Evolutionary conservation across 2,888 invertebrate genomes (phyloP), one percentile per base, ranked within the genome.

Genomic region (Thalpophila matura): DNA sequence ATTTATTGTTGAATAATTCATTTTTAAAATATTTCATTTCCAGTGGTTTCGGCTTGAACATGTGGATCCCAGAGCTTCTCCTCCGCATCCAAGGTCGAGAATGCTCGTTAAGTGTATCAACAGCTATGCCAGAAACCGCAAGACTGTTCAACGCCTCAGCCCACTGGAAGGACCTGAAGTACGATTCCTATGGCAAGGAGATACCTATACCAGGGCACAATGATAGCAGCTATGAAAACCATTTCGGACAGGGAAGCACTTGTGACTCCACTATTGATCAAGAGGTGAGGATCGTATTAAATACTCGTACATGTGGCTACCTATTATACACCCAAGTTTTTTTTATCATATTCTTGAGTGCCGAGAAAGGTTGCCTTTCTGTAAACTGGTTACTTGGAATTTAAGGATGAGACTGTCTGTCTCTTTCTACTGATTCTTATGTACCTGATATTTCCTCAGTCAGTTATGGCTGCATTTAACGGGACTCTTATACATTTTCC

Each of bases 11-110:
- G n/a, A n/a, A n/a, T 12, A 2, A 10, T 1, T 37, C 0, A 33
- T 1, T 22, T 40, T 4, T 2, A 33, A 2, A 3, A 4, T 12
- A 10, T 40, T n/a, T 1, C 42, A 50, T 61, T 91, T 90, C 10
- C 88, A 97, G 97, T 12, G 96, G 96, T 26, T 97, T 96, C 60
- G 97, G 97, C 2, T 88, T 97, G 1, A 97, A 96, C 60, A 90
- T 97, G 75, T 98, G 98, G 98, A 95, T 97, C 45, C 97, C 97
- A 3, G 97, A 97, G 83, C 91, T 98, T 7, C 96, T 98, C 61
- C 96, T 96, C 40, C 95, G 97, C 1, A 92, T 92, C 86, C 92
- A 94, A 69, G 84, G 86, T 3, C 85, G 86, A 4, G 89, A 86
- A 22, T 94, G 94, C 77, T 82, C 58, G 92, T 95, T 82, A 84